These are phyloP conservation scores for Myocastor coypus DNA, from an alignment of 2,113 vertebrate genomes.

Conservation along the genomic window DNA sequence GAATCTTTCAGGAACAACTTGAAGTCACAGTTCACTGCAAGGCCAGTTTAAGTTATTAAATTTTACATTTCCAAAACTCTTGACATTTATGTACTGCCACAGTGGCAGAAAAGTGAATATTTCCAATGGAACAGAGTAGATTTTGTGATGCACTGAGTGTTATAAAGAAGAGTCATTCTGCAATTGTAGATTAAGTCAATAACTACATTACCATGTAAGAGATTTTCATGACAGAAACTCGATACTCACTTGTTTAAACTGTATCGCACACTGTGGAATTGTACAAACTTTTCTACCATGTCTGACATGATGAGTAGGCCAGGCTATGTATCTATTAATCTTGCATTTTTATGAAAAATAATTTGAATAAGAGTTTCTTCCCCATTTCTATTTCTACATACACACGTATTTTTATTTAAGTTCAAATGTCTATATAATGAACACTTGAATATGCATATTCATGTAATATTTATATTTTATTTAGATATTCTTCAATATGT, in stretches of 20 bases:
- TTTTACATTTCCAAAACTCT: constrained; percentile 26
- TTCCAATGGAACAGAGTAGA: constrained; percentile 57
- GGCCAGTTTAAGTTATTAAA: constrained; percentile 41
- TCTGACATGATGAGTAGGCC: not conserved
- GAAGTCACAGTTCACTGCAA: constrained; percentile 44
- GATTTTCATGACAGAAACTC: constrained; percentile 83
- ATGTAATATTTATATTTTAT: too few species aligned
- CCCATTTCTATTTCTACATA: not conserved
- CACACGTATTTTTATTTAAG: not conserved
- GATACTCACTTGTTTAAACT: constrained; percentile 76
- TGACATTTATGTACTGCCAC: constrained; percentile 58
- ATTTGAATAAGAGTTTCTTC: not conserved
- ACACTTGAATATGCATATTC: too few species aligned
- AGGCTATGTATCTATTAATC: not conserved
- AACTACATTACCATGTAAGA: constrained; percentile 73
- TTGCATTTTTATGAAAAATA: constrained; percentile 15
- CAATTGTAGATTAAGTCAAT: constrained; percentile 83
- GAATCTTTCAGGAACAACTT: not conserved
- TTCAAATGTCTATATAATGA: not conserved
- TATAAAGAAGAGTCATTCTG: constrained; percentile 80
- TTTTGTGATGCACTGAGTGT: constrained; percentile 71
- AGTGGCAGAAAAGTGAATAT: constrained; percentile 62
- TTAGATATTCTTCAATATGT: not conserved
- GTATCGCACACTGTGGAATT: constrained; percentile 60
- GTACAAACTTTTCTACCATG: constrained; percentile 29